Conservation (phyloP, 2,797 vertebrate genomes). For the Rhinella marina region DNA sequence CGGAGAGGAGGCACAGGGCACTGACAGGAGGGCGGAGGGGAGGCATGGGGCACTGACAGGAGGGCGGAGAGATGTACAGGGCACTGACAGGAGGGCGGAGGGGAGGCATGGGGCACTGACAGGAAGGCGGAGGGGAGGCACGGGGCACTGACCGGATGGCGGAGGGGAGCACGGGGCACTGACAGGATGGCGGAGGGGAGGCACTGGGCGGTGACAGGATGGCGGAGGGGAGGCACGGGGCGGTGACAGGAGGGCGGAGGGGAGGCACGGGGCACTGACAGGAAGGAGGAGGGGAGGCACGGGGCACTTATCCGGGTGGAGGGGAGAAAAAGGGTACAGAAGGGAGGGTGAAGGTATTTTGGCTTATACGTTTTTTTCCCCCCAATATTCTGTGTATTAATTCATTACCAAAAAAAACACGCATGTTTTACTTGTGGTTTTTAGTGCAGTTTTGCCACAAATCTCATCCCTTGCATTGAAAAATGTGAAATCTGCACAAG, state of each 20-base stretch:
- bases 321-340: no score
- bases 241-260: not conserved
- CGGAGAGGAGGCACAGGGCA: not conserved
- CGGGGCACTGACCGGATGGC: not conserved
- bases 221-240: no score
- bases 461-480: no score
- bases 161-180: not conserved
- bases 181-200: not conserved
- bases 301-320: no score
- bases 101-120: not conserved
- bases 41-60: not conserved
- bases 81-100: not conserved
- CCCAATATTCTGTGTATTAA: no score
- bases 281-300: no score
- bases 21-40: not conserved
- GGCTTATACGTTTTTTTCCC: no score
- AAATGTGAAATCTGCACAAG: no score
- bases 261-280: not conserved
- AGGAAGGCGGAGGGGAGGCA: not conserved
- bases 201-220: not conserved
- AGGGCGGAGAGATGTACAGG: not conserved
- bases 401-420: no score
- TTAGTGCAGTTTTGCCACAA: no score
- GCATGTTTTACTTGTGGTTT: no score
- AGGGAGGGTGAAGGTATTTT: no score